Evolutionary conservation across 2,113 vertebrate genomes (phyloP).

Genomic region (Odocoileus hemionus): DNA sequence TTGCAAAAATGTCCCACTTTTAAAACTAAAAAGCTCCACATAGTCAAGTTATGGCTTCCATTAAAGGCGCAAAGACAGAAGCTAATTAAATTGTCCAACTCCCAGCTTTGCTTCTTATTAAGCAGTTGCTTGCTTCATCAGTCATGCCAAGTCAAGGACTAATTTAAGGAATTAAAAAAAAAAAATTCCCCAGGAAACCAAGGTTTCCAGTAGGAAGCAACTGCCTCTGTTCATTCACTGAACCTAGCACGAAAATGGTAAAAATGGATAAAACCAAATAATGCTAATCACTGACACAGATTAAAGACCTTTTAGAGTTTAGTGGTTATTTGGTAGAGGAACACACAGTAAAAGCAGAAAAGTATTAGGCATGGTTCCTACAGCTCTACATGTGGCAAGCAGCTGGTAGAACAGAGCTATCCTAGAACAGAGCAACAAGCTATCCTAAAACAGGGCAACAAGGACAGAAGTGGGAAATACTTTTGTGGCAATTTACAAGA

Average conservation of each 20-base stretch:
- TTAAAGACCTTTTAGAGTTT: not conserved
- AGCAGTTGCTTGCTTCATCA: constrained; percentile 31
- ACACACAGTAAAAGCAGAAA: not conserved
- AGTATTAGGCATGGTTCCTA: not conserved
- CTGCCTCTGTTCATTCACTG: not conserved
- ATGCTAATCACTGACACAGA: not conserved
- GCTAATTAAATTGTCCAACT: constrained; percentile 38
- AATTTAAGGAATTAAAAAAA: not conserved
- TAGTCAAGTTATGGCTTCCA: not conserved
- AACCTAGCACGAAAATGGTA: not conserved
- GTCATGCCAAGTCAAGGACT: not conserved
- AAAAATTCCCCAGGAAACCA: not conserved
- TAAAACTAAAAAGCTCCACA: constrained; percentile 10
- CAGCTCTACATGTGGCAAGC: not conserved
- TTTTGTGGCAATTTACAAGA: not conserved
- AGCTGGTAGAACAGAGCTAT: not conserved
- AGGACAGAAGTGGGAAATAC: not conserved
- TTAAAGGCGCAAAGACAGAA: constrained; percentile 13
- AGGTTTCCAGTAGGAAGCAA: not conserved
- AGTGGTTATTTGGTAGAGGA: not conserved
- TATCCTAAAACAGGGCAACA: not conserved
- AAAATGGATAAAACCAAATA: not conserved
- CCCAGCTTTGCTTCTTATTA: constrained; percentile 29
- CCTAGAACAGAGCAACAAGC: not conserved
- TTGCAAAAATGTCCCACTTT: constrained; percentile 10